A percentile compares a stretch with the other conserved stretches of the same genome.
phyloP scores from a whole-genome alignment of 2,113 vertebrate species.

The Paraplagusia blochii region DNA sequence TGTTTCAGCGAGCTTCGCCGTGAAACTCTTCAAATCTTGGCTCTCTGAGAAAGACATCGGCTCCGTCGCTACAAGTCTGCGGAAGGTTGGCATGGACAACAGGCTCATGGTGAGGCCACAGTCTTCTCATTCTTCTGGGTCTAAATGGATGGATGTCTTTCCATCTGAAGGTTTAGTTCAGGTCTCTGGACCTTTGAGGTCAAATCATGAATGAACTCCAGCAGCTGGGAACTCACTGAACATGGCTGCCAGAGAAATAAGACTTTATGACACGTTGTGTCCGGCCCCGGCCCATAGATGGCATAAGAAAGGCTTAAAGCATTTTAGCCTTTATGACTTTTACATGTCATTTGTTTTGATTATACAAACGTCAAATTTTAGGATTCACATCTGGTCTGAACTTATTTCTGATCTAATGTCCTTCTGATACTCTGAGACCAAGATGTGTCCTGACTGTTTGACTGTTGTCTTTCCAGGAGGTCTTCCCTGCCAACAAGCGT shows the following conservation, averaged over 20 bases:
- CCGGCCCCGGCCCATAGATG: too few relatives aligned
- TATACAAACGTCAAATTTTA: too few relatives aligned
- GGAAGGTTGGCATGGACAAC: slow-evolving; percentile 98
- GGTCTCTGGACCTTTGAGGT: too few relatives aligned
- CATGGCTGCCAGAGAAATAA: too few relatives aligned
- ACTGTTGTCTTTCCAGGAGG: slow-evolving; percentile 78
- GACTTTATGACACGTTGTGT: too few relatives aligned
- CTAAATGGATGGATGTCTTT: not conserved
- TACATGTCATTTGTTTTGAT: too few relatives aligned
- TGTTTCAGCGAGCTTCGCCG: slow-evolving; percentile 93
- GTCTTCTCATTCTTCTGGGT: not conserved
- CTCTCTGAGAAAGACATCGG: slow-evolving; percentile 97
- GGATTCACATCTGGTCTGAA: too few relatives aligned
- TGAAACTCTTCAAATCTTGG: slow-evolving; percentile 98
- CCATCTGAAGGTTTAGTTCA: too few relatives aligned
- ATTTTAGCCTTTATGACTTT: too few relatives aligned
- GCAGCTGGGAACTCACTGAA: too few relatives aligned
- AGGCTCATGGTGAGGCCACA: slow-evolving; percentile 85
- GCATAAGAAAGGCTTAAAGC: too few relatives aligned
- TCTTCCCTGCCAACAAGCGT: slow-evolving; percentile 96
- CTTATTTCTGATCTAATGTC: not conserved
- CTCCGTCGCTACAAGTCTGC: slow-evolving; percentile 88
- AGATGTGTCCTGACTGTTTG: slow-evolving; percentile 6
- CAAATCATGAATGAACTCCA: too few relatives aligned
- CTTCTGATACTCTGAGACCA: slow-evolving; percentile 7